Conservation (phyloP, 2,888 invertebrate species). For the Torymus aiolomorphi region DNA sequence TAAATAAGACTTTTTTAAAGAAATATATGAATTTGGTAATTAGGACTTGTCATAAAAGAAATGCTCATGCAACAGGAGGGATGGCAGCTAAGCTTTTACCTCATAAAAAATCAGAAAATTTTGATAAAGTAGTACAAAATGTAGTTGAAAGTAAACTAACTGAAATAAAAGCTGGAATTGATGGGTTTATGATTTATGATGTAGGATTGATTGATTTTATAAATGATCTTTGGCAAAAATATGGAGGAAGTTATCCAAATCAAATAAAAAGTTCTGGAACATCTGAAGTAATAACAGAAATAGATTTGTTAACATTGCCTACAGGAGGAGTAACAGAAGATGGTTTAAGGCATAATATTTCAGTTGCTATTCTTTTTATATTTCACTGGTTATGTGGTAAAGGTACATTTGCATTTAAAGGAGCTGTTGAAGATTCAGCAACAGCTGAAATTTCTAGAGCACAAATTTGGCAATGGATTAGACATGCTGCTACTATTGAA, state of each 20-base stretch:
- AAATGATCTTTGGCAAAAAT: conserved; percentile 79
- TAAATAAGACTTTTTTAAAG: conserved; percentile 81
- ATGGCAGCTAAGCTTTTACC: conserved; percentile 82
- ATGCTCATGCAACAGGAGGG: conserved; percentile 82
- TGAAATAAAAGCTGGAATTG: conserved; percentile 80
- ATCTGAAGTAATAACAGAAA: conserved; percentile 73
- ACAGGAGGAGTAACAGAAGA: conserved; percentile 80
- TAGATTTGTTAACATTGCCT: conserved; percentile 79
- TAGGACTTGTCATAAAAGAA: conserved; percentile 79
- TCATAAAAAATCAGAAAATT: conserved; percentile 66
- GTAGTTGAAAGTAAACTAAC: conserved; percentile 77
- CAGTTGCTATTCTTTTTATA: conserved; percentile 82
- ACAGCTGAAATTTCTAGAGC: conserved; percentile 86
- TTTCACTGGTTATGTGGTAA: conserved; percentile 83
- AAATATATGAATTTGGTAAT: conserved; percentile 81
- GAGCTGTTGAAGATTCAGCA: conserved; percentile 84
- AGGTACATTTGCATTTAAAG: conserved; percentile 82
- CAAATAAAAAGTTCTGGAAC: conserved; percentile 77
- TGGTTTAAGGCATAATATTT: conserved; percentile 81
- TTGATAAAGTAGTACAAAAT: conserved; percentile 73
- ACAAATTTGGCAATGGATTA: conserved; percentile 86
- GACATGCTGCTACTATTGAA: conserved; percentile 79
- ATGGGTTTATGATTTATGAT: conserved; percentile 85
- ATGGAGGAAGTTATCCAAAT: conserved; percentile 75
- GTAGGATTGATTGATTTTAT: conserved; percentile 78